A percentile compares a stretch with the other conserved stretches of the same genome.
Evolutionary conservation across 2,888 invertebrate species (phyloP).

Genomic region (Cylindroiulus punctatus): DNA sequence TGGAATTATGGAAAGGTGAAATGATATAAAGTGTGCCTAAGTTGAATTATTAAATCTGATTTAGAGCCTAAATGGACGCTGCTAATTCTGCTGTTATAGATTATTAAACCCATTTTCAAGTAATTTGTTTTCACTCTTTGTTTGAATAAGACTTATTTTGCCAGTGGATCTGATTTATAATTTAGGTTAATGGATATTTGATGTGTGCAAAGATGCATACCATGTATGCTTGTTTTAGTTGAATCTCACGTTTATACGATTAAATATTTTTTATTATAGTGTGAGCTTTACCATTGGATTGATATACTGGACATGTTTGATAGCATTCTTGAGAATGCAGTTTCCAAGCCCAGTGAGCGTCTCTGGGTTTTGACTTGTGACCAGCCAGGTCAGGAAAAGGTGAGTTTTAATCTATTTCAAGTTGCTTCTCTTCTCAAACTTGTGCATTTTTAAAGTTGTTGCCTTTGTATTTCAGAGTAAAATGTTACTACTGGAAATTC

Average conservation of each 20-base stretch:
- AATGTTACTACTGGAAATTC: slow-evolving; percentile 77
- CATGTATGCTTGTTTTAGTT: too few relatives aligned
- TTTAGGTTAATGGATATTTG: too few relatives aligned
- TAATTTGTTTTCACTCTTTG: too few relatives aligned
- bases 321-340: slow-evolving; percentile 79
- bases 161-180: too few relatives aligned
- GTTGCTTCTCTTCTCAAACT: neutral
- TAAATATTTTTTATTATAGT: slow-evolving; percentile 65
- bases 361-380: slow-evolving; percentile 81
- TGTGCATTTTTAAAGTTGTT: neutral
- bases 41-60: slow-evolving; percentile 54
- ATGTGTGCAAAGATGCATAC: too few relatives aligned
- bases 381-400: slow-evolving; percentile 73
- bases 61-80: too few relatives aligned
- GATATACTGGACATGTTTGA: slow-evolving; percentile 82
- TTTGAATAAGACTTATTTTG: too few relatives aligned
- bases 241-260: too few relatives aligned
- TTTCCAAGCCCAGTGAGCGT: slow-evolving; percentile 71
- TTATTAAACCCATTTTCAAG: too few relatives aligned
- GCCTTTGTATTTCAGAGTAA: slow-evolving; percentile 71
- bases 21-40: neutral
- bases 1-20: slow-evolving; percentile 82
- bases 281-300: slow-evolving; percentile 87
- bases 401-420: slow-evolving; percentile 61
- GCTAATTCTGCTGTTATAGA: too few relatives aligned